Percentiles rank a stretch among this genome's conserved stretches.
Evolutionary conservation across 2,888 invertebrate genomes (phyloP).

Genomic region (Alloscopus bannaensis): DNA sequence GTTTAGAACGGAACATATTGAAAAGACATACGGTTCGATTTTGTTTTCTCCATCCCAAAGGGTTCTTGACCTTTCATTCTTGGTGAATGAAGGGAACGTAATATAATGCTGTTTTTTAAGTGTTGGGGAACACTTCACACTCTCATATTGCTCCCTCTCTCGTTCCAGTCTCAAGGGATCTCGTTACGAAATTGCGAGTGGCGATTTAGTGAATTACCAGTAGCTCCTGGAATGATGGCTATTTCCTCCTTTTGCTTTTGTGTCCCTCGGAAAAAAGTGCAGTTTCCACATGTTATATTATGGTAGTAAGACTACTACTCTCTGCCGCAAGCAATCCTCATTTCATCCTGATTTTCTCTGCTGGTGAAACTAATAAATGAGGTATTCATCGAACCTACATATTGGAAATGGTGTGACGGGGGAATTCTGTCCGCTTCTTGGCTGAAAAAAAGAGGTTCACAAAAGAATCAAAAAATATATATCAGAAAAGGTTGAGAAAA

Average conservation of each 20-base stretch:
- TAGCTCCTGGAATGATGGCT: slow-evolving; percentile 24
- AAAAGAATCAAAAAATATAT: slow-evolving; percentile 30
- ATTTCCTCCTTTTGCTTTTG: slow-evolving; percentile 15
- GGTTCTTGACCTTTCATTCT: slow-evolving; percentile 54
- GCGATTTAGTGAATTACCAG: slow-evolving; percentile 56
- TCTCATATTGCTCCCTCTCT: too few relatives aligned
- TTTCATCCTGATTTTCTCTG: slow-evolving; percentile 50
- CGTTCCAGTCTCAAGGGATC: slow-evolving; percentile 54
- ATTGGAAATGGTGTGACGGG: slow-evolving; percentile 32
- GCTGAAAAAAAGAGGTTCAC: slow-evolving; percentile 29
- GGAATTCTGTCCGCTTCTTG: slow-evolving; percentile 23
- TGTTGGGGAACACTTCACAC: slow-evolving; percentile 48
- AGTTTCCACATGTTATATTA: not conserved
- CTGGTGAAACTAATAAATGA: slow-evolving; percentile 60
- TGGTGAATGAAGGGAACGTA: slow-evolving; percentile 19
- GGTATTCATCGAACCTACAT: slow-evolving; percentile 44
- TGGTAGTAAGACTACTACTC: not conserved
- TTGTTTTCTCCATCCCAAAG: slow-evolving; percentile 32
- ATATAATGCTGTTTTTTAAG: slow-evolving; percentile 40
- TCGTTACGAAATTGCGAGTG: slow-evolving; percentile 52
- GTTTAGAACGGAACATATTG: slow-evolving; percentile 27
- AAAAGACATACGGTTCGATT: slow-evolving; percentile 14
- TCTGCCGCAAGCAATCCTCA: too few relatives aligned
- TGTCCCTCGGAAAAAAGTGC: slow-evolving; percentile 30
- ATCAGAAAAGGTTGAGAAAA: slow-evolving; percentile 29